Base-by-base conservation (phyloP, 2,888 invertebrate genomes). In the Cerceris ruficornis region DNA sequence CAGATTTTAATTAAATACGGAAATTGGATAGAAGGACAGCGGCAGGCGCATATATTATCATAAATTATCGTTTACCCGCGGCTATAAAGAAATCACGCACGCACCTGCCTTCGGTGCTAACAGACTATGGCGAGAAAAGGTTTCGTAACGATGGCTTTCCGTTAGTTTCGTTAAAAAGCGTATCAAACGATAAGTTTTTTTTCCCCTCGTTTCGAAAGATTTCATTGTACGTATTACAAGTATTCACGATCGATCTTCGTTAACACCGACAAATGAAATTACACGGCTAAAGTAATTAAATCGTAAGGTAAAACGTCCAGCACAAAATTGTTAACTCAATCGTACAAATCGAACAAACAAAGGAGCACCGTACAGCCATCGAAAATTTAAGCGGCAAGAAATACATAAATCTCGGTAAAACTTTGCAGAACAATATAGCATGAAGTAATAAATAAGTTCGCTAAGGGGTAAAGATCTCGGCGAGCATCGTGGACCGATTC, bases 1-100 rank as follows among this genome's bases (percentile, higher is more conserved):
- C 39, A 55, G 61, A 71, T 75, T 76, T 78, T 72, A 82, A 81
- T 83, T 80, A 82, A 85, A 80, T 68, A 69, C 80, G 74, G 69
- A 84, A 80, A 84, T 83, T 65, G 70, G 43, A 71, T 61, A 58
- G 68, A 58, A 75, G 59, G 67, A 64, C 62, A 64, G 46, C 70
- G 69, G 71, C 75, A 54, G 65, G 70, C 62, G 77, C 80, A 85
- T 80, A 72, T 73, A 81, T 86, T 78, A 78, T 41, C 81, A 85
- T 82, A 79, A 83, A 80, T 84, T 80, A 80, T 75, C 58, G 73
- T 80, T 62, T 62, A 77, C 71, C 50, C 69, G 55, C 46, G 75
- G 64, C 81, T 73, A 65, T 81, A 69, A 83, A 83, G 69, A 83
- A 83, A 83, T 80, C 72, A 68, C 64, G 60, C 28, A 61, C 14